A percentile compares a stretch with the other conserved stretches of the same genome.
phyloP scores from a whole-genome alignment of 2,888 invertebrate species.

The Erebia aethiops region DNA sequence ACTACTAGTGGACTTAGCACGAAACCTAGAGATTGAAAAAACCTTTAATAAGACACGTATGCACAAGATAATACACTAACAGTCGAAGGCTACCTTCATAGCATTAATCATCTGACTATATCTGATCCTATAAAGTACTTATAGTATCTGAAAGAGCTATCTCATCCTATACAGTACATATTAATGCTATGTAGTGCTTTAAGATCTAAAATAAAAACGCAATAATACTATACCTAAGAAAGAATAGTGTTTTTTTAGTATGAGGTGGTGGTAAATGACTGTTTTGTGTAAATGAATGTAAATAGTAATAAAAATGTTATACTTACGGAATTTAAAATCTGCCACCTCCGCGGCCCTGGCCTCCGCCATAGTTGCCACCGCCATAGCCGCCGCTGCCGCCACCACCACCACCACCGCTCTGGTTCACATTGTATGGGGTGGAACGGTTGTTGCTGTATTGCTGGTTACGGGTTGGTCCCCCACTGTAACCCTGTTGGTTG shows the following conservation, averaged over 20 bases:
- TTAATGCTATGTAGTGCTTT: constrained; percentile 77
- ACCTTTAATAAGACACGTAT: constrained; percentile 69
- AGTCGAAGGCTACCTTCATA: constrained; percentile 70
- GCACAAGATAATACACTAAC: constrained; percentile 58
- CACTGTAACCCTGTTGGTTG: constrained; percentile 92
- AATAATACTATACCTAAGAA: constrained; percentile 26
- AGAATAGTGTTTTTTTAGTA: constrained; percentile 24
- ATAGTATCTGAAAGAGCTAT: constrained; percentile 45
- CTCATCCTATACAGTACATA: constrained; percentile 55
- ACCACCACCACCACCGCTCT: constrained; percentile 83
- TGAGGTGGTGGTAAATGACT: constrained; percentile 28
- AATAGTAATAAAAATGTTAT: constrained; percentile 42
- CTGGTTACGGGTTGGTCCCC: constrained; percentile 92
- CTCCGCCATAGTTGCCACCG: constrained; percentile 61
- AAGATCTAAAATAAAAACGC: constrained; percentile 31
- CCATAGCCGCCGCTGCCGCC: constrained; percentile 66
- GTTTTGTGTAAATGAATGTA: constrained; percentile 39
- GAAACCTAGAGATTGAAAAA: constrained; percentile 84
- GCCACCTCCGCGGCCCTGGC: constrained; percentile 55
- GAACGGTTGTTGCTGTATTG: constrained; percentile 87
- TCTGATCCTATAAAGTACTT: constrained; percentile 50
- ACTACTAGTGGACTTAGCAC: constrained; percentile 83
- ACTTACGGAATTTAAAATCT: constrained; percentile 68
- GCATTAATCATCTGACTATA: constrained; percentile 73
- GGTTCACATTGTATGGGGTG: constrained; percentile 87